Conservation (phyloP, 2,888 invertebrate genomes). For the Epinotia brunnichana region DNA sequence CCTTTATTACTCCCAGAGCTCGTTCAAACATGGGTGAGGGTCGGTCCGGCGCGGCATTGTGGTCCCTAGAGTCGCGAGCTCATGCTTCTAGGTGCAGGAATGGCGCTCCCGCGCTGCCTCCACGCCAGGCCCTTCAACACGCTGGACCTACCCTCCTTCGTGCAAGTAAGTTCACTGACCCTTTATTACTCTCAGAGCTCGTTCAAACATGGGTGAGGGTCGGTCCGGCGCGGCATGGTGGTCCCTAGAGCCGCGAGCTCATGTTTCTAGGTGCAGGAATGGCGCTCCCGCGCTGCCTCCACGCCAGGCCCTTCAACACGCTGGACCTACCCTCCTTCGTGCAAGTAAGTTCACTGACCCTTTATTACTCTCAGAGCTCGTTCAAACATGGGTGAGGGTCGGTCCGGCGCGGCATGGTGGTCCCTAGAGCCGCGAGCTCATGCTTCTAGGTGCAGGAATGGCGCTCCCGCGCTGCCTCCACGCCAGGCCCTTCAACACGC, state of each 20-base stretch:
- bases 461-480: slow-evolving; percentile 54
- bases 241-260: slow-evolving; percentile 64
- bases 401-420: slow-evolving; percentile 66
- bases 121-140: no score
- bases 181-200: no score
- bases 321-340: slow-evolving; percentile 69
- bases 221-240: slow-evolving; percentile 66
- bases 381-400: slow-evolving; percentile 63
- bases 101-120: slow-evolving; percentile 57
- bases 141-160: no score
- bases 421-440: slow-evolving; percentile 62
- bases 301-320: slow-evolving; percentile 66
- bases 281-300: slow-evolving; percentile 55
- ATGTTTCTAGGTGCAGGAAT: slow-evolving; percentile 60
- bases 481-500: slow-evolving; percentile 66
- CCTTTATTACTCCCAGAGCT: slow-evolving; percentile 55
- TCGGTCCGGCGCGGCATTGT: slow-evolving; percentile 64
- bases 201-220: slow-evolving; percentile 61
- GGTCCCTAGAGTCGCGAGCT: slow-evolving; percentile 65
- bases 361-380: slow-evolving; percentile 57
- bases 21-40: slow-evolving; percentile 58
- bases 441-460: slow-evolving; percentile 61
- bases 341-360: slow-evolving; percentile 53
- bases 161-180: no score
- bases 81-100: slow-evolving; percentile 58